Evolutionary conservation across 2,797 vertebrate species (phyloP).

Genomic region (Pangasius mekongensis): DNA sequence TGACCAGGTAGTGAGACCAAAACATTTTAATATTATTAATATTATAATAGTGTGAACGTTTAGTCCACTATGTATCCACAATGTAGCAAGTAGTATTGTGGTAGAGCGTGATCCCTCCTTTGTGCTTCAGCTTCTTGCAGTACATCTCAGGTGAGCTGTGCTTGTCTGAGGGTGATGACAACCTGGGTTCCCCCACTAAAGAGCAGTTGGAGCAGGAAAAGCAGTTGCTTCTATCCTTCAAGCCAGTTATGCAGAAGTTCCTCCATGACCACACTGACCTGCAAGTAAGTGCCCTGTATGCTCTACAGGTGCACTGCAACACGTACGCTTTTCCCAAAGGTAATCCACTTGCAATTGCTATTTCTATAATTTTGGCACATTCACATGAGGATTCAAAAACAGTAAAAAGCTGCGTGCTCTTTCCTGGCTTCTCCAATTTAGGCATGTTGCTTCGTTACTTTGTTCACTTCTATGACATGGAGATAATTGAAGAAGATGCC

Average conservation of each 20-base stretch:
- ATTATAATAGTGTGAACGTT: neutral
- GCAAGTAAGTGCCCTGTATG: constrained; percentile 97
- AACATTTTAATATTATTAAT: neutral
- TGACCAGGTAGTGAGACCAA: constrained; percentile 85
- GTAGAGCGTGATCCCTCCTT: neutral
- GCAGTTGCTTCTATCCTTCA: constrained; percentile 93
- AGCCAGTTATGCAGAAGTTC: constrained; percentile 99
- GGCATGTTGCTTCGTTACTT: constrained; percentile 99
- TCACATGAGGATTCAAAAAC: neutral
- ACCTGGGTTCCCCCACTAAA: constrained; percentile 89
- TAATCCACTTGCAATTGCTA: constrained; percentile 55
- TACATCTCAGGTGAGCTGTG: constrained; percentile 94
- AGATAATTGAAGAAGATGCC: constrained; percentile 99
- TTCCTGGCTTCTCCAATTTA: constrained; percentile 55
- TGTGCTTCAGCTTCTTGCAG: constrained; percentile 88
- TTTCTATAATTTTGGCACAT: neutral
- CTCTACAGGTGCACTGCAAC: constrained; percentile 97
- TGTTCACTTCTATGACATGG: constrained; percentile 98
- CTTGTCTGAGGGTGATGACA: constrained; percentile 85
- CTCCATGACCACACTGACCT: constrained; percentile 97
- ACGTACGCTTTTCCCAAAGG: constrained; percentile 93
- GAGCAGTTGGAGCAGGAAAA: constrained; percentile 96
- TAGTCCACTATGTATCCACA: neutral
- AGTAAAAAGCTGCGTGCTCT: neutral
- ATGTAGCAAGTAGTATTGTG: neutral